Evolutionary conservation across 1,140 invertebrate species (phyloP).

Genomic region (Hycleus cichorii): DNA sequence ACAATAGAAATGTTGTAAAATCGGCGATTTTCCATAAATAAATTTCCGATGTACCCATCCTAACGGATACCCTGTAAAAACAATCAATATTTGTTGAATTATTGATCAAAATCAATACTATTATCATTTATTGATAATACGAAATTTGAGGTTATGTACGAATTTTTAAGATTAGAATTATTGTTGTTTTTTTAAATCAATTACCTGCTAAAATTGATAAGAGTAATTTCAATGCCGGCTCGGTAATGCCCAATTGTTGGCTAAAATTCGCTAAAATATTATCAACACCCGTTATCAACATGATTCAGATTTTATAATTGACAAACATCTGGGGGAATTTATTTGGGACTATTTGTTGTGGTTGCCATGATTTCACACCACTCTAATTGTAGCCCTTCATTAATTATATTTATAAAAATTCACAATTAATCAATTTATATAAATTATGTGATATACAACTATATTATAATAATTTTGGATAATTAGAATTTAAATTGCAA

Average conservation of each 20-base stretch:
- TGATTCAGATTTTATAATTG: background rate
- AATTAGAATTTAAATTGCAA: too few relatives aligned
- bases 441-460: too few relatives aligned
- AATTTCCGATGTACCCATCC: constrained; percentile 59
- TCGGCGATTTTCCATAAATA: constrained; percentile 47
- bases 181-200: constrained; percentile 8
- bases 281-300: background rate
- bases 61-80: constrained; percentile 66
- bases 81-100: background rate
- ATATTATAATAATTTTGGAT: too few relatives aligned
- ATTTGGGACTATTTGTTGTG: too few relatives aligned
- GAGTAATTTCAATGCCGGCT: constrained; percentile 59
- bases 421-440: too few relatives aligned
- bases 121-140: background rate
- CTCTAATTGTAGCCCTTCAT: too few relatives aligned
- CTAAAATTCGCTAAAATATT: too few relatives aligned
- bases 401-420: too few relatives aligned
- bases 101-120: constrained; percentile 1
- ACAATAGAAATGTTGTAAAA: constrained; percentile 69
- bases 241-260: constrained; percentile 42
- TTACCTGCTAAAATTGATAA: constrained; percentile 60
- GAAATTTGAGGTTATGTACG: background rate
- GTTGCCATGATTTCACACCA: too few relatives aligned
- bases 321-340: too few relatives aligned
- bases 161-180: constrained; percentile 5